These are phyloP conservation scores for Enoplolaimus lenunculus DNA, from an alignment of 2,888 invertebrate species.

Conservation along the genomic window DNA sequence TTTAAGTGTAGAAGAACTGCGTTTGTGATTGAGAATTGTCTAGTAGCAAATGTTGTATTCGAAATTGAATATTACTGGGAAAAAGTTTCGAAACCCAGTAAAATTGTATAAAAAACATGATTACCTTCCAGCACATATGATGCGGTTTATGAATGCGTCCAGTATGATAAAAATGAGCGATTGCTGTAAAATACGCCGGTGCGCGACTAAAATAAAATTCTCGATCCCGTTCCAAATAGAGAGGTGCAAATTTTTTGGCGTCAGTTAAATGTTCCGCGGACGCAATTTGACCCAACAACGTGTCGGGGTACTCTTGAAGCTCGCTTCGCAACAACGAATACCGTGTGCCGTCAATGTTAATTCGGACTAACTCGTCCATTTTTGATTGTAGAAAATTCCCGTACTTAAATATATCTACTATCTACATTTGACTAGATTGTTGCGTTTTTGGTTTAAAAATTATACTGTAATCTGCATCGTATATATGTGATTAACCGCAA, in stretches of 20 bases:
- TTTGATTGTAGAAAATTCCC: no score
- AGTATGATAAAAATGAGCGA: neutral
- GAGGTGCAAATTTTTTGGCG: neutral
- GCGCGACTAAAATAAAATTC: conserved; percentile 12
- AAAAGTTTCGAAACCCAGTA: no score
- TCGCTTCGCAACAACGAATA: neutral
- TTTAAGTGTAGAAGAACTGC: no score
- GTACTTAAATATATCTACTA: no score
- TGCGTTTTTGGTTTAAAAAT: no score
- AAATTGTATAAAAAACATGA: no score
- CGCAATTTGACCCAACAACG: neutral
- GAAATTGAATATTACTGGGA: no score
- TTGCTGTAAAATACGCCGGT: conserved; percentile 9
- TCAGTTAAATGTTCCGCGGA: neutral
- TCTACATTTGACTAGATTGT: no score
- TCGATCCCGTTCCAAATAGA: conserved; percentile 4
- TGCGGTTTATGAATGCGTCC: neutral
- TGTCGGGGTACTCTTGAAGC: neutral
- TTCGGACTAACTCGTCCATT: neutral
- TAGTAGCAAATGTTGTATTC: no score
- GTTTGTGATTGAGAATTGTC: no score
- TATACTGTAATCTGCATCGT: no score
- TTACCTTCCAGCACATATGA: neutral
- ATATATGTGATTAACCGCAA: no score
- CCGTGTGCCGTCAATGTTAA: neutral